Percentiles rank a stretch among this genome's conserved stretches.
These are phyloP conservation scores for Synanthedon tipuliformis DNA, from an alignment of 2,888 invertebrate species.

Conservation along the genomic window DNA sequence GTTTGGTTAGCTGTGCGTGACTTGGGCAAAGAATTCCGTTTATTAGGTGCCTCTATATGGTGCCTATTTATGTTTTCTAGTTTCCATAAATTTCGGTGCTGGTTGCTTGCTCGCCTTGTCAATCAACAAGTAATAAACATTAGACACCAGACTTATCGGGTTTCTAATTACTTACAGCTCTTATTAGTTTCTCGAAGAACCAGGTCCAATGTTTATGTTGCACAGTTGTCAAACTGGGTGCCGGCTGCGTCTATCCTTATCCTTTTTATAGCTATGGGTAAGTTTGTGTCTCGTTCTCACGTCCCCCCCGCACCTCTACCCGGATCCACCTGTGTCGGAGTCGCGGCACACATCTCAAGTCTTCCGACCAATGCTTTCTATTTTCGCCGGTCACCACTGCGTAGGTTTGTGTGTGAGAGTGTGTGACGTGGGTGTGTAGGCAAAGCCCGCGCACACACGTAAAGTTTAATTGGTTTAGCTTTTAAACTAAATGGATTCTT, in stretches of 20 bases:
- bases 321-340: slow-evolving; percentile 47
- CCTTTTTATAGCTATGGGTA: background rate
- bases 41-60: background rate
- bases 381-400: slow-evolving; percentile 53
- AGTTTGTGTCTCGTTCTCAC: slow-evolving; percentile 18
- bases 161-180: slow-evolving; percentile 39
- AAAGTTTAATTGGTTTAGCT: slow-evolving; percentile 1
- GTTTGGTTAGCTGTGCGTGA: background rate
- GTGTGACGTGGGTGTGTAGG: slow-evolving; percentile 9
- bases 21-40: background rate
- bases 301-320: slow-evolving; percentile 25
- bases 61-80: background rate
- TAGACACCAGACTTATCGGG: slow-evolving; percentile 25
- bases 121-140: background rate
- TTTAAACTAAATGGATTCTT: slow-evolving; percentile 11
- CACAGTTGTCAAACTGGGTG: slow-evolving; percentile 5
- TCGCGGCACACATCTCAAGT: slow-evolving; percentile 52
- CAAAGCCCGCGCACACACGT: slow-evolving; percentile 9
- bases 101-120: slow-evolving; percentile 5
- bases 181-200: slow-evolving; percentile 37
- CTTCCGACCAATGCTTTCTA: slow-evolving; percentile 65
- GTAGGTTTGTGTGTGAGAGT: slow-evolving; percentile 28
- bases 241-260: background rate
- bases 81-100: too few species aligned
- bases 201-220: slow-evolving; percentile 1